These are phyloP conservation scores for Spatula versicolor DNA, from an alignment of 2,797 vertebrate species.

Conservation along the genomic window DNA sequence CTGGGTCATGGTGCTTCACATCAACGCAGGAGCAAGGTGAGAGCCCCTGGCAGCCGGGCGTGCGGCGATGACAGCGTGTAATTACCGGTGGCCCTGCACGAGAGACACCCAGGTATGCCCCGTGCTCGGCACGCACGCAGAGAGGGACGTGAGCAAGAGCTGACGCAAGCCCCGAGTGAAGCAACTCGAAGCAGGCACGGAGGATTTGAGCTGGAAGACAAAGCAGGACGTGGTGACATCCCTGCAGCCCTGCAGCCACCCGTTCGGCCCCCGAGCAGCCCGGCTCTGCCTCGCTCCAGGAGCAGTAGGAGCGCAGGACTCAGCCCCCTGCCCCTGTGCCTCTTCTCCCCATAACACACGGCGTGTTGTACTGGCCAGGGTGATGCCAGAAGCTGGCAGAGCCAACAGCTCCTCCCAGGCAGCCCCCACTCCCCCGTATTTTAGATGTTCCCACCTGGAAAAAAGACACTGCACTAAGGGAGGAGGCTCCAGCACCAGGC, in stretches of 20 bases:
- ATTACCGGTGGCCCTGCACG: background rate
- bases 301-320: accelerated
- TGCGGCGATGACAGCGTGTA: accelerated
- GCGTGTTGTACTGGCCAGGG: accelerated
- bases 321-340: too few relatives aligned
- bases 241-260: background rate
- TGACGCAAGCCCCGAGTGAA: background rate
- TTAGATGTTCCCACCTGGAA: background rate
- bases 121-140: background rate
- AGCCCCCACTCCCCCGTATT: accelerated
- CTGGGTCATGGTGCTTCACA: background rate
- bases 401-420: background rate
- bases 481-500: background rate
- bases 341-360: accelerated
- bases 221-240: background rate
- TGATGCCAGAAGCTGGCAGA: accelerated
- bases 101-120: background rate
- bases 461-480: accelerated
- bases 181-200: background rate
- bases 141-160: background rate
- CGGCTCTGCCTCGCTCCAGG: accelerated
- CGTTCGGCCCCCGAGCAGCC: accelerated
- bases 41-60: accelerated
- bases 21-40: accelerated
- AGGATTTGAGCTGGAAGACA: accelerated